Percentiles rank a stretch among this genome's conserved stretches.
Evolutionary conservation across 2,797 vertebrate species (phyloP).

Genomic region (Pygocentrus nattereri): DNA sequence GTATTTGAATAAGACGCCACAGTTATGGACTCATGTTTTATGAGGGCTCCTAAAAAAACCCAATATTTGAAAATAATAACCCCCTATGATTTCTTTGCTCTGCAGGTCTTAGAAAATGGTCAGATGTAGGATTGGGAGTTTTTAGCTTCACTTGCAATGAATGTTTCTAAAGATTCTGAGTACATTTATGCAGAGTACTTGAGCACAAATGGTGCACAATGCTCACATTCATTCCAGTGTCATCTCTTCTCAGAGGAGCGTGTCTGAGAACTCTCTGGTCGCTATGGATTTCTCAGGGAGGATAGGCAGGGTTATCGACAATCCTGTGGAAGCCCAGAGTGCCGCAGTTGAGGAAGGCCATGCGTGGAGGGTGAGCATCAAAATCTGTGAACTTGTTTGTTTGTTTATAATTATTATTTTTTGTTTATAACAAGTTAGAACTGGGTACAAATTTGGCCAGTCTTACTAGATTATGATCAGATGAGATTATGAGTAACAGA

Average conservation of each 20-base stretch:
- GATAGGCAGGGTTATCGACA: slow-evolving; percentile 96
- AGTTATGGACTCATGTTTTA: too few species aligned
- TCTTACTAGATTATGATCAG: background rate
- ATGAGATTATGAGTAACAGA: background rate
- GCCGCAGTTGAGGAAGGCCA: slow-evolving; percentile 97
- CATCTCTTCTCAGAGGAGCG: slow-evolving; percentile 87
- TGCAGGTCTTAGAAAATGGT: too few species aligned
- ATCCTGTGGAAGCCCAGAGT: slow-evolving; percentile 93
- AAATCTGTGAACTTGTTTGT: background rate
- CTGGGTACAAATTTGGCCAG: background rate
- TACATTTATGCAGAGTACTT: too few species aligned
- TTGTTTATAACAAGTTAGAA: background rate
- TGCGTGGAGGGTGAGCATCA: slow-evolving; percentile 91
- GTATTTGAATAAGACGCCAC: too few species aligned
- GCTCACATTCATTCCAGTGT: background rate
- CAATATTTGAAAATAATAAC: too few species aligned
- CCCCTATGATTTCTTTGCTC: too few species aligned
- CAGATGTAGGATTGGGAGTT: too few species aligned
- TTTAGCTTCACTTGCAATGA: too few species aligned
- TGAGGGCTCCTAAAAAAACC: too few species aligned
- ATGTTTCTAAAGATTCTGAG: too few species aligned
- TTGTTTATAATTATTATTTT: background rate
- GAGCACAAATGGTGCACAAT: background rate
- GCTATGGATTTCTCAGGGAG: slow-evolving; percentile 99
- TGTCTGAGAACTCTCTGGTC: slow-evolving; percentile 97